phyloP scores from a whole-genome alignment of 2,888 invertebrate species.

The Drosophila acutilabella region DNA sequence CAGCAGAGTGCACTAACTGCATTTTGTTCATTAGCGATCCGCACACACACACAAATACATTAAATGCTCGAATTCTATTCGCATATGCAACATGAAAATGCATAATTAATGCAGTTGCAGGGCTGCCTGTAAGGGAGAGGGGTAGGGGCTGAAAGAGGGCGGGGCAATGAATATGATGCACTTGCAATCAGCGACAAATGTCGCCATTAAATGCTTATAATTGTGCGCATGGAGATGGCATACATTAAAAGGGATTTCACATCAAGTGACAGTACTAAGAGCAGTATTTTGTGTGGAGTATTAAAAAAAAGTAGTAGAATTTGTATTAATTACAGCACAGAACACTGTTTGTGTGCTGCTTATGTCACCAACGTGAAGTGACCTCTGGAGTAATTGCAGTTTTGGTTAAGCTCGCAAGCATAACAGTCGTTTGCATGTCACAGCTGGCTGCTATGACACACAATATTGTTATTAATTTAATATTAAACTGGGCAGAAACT shows the following conservation, averaged over 20 bases:
- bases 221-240: conserved; percentile 10
- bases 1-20: conserved; percentile 56
- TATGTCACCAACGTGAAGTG: too few relatives aligned
- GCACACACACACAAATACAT: conserved; percentile 23
- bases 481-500: too few relatives aligned
- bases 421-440: too few relatives aligned
- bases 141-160: background rate
- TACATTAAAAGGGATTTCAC: conserved; percentile 22
- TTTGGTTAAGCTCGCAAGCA: too few relatives aligned
- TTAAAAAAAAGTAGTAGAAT: too few relatives aligned
- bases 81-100: conserved; percentile 63
- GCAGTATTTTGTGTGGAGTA: background rate
- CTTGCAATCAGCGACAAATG: conserved; percentile 54
- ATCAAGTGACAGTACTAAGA: background rate
- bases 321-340: too few relatives aligned
- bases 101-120: conserved; percentile 52
- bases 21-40: conserved; percentile 63
- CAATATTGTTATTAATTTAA: too few relatives aligned
- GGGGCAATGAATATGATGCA: conserved; percentile 46
- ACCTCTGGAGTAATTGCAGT: too few relatives aligned
- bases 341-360: too few relatives aligned
- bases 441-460: too few relatives aligned
- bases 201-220: conserved; percentile 49
- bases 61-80: conserved; percentile 55
- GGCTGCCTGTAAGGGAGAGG: background rate